Conservation (phyloP, 1,140 invertebrate species). For the Magallana gigas region DNA sequence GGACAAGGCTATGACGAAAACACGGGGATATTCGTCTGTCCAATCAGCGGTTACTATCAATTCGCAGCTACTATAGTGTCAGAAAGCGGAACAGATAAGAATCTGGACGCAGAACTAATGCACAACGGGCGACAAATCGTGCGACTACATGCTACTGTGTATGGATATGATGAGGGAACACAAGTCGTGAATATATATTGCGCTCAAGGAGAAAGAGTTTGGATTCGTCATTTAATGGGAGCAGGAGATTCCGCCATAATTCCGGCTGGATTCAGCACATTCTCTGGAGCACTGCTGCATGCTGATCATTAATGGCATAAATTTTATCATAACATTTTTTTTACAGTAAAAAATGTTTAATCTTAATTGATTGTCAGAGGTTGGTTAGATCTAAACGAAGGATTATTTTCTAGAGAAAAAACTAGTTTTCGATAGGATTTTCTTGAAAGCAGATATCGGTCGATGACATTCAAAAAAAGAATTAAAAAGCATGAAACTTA, state of each 20-base stretch:
- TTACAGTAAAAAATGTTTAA: no score
- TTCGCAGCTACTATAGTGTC: conserved; percentile 45
- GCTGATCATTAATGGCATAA: background rate
- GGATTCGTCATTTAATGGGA: conserved; percentile 36
- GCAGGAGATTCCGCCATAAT: background rate
- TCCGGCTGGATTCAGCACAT: conserved; percentile 30
- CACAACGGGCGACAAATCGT: conserved; percentile 1
- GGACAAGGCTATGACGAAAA: conserved; percentile 25
- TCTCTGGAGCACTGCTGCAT: conserved; percentile 27
- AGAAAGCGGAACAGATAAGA: conserved; percentile 11
- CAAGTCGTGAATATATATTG: conserved; percentile 34
- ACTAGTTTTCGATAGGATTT: no score
- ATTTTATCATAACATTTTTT: no score
- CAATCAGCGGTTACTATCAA: conserved; percentile 39
- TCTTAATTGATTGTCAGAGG: no score
- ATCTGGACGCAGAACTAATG: conserved; percentile 42
- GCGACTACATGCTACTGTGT: conserved; percentile 35
- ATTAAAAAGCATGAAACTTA: no score
- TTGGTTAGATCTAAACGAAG: no score
- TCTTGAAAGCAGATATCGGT: no score
- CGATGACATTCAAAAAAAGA: no score
- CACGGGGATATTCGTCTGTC: conserved; percentile 37
- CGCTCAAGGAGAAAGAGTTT: conserved; percentile 29
- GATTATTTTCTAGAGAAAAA: no score
- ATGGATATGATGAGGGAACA: conserved; percentile 39